A percentile compares a stretch with the other conserved stretches of the same genome.
Evolutionary conservation across 2,888 invertebrate genomes (phyloP).

Genomic region (Himalopsyche japonica): DNA sequence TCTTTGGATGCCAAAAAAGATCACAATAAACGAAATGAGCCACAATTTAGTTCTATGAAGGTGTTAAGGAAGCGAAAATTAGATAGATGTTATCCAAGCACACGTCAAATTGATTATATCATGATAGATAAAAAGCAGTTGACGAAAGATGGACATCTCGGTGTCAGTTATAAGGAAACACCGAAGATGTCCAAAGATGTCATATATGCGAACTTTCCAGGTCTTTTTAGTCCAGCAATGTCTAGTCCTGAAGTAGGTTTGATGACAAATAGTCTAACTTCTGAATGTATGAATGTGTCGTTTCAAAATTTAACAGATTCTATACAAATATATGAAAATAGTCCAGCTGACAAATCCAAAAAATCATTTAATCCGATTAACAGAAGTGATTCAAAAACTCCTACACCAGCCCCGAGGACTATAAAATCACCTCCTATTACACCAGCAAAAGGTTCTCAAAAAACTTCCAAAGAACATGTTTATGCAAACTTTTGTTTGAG

Average conservation of each 20-base stretch:
- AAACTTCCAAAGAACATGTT: constrained; percentile 58
- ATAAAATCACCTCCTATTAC: constrained; percentile 50
- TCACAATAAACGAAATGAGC: constrained; percentile 47
- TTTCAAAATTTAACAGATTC: constrained; percentile 71
- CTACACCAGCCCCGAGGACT: constrained; percentile 63
- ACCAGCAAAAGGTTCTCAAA: constrained; percentile 47
- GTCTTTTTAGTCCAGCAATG: constrained; percentile 9
- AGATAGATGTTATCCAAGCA: constrained; percentile 57
- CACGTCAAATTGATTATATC: constrained; percentile 45
- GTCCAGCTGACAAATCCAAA: constrained; percentile 45
- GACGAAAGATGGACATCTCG: constrained; percentile 46
- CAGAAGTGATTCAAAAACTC: constrained; percentile 59
- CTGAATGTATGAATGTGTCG: constrained; percentile 40
- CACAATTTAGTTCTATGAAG: constrained; percentile 58
- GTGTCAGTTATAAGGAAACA: constrained; percentile 42
- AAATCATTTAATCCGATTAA: constrained; percentile 50
- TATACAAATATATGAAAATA: constrained; percentile 67
- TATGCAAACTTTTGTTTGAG: constrained; percentile 61
- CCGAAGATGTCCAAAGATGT: constrained; percentile 45
- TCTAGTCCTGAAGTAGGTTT: constrained; percentile 6
- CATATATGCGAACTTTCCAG: constrained; percentile 56
- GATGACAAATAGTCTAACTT: constrained; percentile 7
- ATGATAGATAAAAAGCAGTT: constrained; percentile 57
- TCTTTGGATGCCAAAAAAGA: constrained; percentile 54
- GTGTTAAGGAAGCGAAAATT: constrained; percentile 55